phyloP scores from a whole-genome alignment of 1,140 invertebrate species.

The Choristoneura fumiferana region DNA sequence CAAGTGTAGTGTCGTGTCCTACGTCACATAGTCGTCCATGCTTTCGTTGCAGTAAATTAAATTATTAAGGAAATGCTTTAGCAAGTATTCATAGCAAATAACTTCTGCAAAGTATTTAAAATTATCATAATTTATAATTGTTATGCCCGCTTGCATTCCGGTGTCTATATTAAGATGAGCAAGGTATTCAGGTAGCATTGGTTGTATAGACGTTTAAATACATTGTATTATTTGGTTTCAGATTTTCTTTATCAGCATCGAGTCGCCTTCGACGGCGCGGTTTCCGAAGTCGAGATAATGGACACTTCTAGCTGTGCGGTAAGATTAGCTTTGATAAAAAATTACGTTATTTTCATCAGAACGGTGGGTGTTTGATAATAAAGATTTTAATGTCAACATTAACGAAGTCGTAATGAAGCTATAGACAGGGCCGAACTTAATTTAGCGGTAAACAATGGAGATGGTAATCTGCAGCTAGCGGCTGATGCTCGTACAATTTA shows the following conservation, averaged over 20 bases:
- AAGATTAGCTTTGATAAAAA: conserved; percentile 55
- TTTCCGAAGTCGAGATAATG: conserved; percentile 89
- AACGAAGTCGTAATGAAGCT: conserved; percentile 41
- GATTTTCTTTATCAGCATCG: conserved; percentile 89
- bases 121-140: conserved; percentile 4
- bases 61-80: conserved; percentile 32
- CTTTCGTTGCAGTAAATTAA: conserved; percentile 27
- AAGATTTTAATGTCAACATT: conserved; percentile 21
- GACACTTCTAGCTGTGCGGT: conserved; percentile 90
- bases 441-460: conserved; percentile 69
- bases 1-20: conserved; percentile 24
- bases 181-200: not conserved
- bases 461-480: conserved; percentile 62
- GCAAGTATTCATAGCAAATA: conserved; percentile 17
- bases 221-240: conserved; percentile 72
- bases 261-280: conserved; percentile 87
- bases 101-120: conserved; percentile 1
- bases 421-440: conserved; percentile 54
- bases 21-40: conserved; percentile 36
- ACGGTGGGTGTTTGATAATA: not conserved
- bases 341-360: not conserved
- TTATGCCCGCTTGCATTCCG: not conserved
- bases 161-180: conserved; percentile 13
- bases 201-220: not conserved
- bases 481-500: conserved; percentile 63